Conservation (phyloP, 2,888 invertebrate species). For the Drosophila paramelanica region DNA sequence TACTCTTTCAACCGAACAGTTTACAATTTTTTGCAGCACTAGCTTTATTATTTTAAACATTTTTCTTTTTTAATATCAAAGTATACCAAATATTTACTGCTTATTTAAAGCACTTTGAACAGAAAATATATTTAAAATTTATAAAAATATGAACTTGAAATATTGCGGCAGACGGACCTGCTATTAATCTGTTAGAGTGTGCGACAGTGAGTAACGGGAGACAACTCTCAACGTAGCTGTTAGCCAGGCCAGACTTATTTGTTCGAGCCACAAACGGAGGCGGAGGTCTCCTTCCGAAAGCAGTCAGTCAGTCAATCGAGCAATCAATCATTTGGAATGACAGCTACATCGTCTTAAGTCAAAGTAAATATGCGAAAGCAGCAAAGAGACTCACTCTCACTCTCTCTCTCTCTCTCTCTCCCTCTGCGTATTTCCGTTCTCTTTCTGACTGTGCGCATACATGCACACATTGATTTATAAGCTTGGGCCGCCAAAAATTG, state of each 20-base stretch:
- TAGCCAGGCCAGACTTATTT: conserved; percentile 1
- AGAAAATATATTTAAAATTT: no score
- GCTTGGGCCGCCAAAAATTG: conserved; percentile 75
- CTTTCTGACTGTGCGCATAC: conserved; percentile 28
- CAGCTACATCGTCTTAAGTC: conserved; percentile 73
- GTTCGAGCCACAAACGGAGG: conserved; percentile 8
- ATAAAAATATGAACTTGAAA: no score
- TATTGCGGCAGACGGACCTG: conserved; percentile 1
- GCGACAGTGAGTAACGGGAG: conserved; percentile 4
- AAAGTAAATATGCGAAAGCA: conserved; percentile 51
- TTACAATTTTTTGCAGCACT: neutral
- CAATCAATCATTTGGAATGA: conserved; percentile 77
- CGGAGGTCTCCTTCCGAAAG: conserved; percentile 7
- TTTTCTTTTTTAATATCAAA: no score
- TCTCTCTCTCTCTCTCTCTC: neutral
- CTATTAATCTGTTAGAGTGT: conserved; percentile 32
- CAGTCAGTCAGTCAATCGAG: conserved; percentile 73
- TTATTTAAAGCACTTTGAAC: no score
- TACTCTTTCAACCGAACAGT: neutral
- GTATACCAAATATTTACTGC: no score
- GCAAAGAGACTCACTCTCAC: conserved; percentile 2
- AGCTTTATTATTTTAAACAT: neutral
- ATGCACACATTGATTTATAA: conserved; percentile 75
- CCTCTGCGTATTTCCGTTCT: neutral
- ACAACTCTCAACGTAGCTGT: conserved; percentile 20